A percentile compares a stretch with the other conserved stretches of the same genome.
phyloP scores from a whole-genome alignment of 1,140 invertebrate genomes.

The Trachymyrmex cornetzi region DNA sequence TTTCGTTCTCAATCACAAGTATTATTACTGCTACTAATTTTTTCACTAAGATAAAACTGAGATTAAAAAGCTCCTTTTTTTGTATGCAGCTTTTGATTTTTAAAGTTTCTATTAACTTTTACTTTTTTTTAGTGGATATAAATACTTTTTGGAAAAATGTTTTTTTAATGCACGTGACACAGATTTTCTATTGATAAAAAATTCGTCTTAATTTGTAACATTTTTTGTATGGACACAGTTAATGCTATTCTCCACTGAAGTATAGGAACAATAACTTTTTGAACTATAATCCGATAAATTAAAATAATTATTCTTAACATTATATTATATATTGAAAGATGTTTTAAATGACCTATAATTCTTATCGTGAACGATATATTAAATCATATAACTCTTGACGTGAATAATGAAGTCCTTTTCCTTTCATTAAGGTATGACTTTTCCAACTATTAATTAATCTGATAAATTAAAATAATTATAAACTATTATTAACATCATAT shows the following conservation, averaged over 20 bases:
- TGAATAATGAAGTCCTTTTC: too few relatives aligned
- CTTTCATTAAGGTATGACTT: too few relatives aligned
- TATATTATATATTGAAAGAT: too few relatives aligned
- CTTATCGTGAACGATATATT: too few relatives aligned
- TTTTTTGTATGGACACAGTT: not conserved
- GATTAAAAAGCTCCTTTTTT: not conserved
- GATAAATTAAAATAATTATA: not conserved
- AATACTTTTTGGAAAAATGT: not conserved
- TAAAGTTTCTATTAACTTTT: not conserved
- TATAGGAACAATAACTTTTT: not conserved
- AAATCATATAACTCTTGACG: too few relatives aligned
- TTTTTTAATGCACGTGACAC: too few relatives aligned
- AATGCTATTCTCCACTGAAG: not conserved
- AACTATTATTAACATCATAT: not conserved
- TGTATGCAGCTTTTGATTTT: not conserved
- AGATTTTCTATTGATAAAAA: not conserved
- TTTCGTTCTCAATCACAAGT: not conserved
- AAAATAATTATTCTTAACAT: too few relatives aligned
- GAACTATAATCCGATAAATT: not conserved
- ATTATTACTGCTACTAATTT: not conserved
- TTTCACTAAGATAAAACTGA: not conserved
- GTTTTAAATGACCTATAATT: too few relatives aligned
- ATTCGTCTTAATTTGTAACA: not conserved
- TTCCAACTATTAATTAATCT: too few relatives aligned
- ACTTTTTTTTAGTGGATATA: not conserved